Conservation (phyloP, 1,140 invertebrate species). For the Leptoteleia sp. region DNA sequence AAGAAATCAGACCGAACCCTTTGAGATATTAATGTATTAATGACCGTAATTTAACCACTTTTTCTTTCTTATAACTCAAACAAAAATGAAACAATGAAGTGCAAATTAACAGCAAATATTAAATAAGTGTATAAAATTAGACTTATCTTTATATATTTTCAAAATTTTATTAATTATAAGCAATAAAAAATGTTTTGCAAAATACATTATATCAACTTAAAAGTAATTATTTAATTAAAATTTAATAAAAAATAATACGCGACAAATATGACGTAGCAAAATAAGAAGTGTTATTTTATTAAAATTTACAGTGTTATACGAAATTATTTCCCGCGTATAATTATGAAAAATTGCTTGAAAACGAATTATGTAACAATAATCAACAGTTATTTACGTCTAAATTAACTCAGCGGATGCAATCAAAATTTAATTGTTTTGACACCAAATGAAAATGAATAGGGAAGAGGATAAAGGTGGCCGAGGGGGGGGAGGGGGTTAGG, state of each 20-base stretch:
- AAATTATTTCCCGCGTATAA: no score
- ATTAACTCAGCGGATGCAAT: conserved; percentile 1
- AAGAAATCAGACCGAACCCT: conserved; percentile 22
- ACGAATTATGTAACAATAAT: background rate
- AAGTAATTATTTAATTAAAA: no score
- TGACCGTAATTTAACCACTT: conserved; percentile 37
- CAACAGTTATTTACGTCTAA: no score
- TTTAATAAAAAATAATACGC: no score
- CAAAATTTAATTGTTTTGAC: conserved; percentile 43
- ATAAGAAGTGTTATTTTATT: no score
- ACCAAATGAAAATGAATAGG: conserved; percentile 20
- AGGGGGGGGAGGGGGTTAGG: no score
- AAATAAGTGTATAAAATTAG: no score
- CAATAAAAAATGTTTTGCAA: no score
- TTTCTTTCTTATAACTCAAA: conserved; percentile 17
- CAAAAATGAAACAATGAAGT: conserved; percentile 4
- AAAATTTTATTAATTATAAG: no score
- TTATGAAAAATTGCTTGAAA: background rate
- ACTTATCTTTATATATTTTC: background rate
- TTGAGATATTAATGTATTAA: conserved; percentile 38
- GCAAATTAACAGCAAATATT: conserved; percentile 3
- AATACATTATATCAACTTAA: no score
- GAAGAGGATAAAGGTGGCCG: conserved; percentile 11
- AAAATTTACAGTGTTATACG: no score
- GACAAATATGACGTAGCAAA: no score